phyloP scores from a whole-genome alignment of 2,797 vertebrate species.

The Heterohyrax brucei region DNA sequence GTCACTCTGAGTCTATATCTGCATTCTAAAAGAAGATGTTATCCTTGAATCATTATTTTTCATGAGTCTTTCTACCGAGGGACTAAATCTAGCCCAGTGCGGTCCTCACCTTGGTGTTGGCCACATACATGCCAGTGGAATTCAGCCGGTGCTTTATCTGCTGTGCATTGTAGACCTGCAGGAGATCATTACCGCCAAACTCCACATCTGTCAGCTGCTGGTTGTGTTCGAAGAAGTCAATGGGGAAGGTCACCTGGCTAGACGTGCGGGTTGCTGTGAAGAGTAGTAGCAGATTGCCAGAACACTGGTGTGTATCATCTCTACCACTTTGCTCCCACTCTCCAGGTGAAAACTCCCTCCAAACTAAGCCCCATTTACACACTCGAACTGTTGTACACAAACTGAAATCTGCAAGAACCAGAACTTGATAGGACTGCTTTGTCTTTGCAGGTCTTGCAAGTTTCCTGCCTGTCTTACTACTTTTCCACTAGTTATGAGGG shows the following conservation, averaged over 20 bases:
- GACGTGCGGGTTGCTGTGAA: constrained; percentile 96
- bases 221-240: constrained; percentile 99
- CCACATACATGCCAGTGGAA: constrained; percentile 99
- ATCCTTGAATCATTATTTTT: not conserved
- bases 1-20: not conserved
- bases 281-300: not conserved
- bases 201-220: constrained; percentile 99
- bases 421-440: not conserved
- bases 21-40: not conserved
- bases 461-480: too few relatives aligned
- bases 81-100: not conserved
- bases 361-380: not conserved
- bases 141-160: constrained; percentile 99
- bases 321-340: not conserved
- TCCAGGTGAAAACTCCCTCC: not conserved
- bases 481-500: too few relatives aligned
- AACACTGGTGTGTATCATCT: accelerated
- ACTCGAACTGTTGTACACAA: not conserved
- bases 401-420: not conserved
- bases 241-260: constrained; percentile 98
- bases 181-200: constrained; percentile 98
- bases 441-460: not conserved
- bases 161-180: constrained; percentile 99
- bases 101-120: constrained; percentile 97
- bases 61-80: not conserved